Base-by-base conservation (phyloP, 2,888 invertebrate genomes). In the Toxonevra muliebris region DNA sequence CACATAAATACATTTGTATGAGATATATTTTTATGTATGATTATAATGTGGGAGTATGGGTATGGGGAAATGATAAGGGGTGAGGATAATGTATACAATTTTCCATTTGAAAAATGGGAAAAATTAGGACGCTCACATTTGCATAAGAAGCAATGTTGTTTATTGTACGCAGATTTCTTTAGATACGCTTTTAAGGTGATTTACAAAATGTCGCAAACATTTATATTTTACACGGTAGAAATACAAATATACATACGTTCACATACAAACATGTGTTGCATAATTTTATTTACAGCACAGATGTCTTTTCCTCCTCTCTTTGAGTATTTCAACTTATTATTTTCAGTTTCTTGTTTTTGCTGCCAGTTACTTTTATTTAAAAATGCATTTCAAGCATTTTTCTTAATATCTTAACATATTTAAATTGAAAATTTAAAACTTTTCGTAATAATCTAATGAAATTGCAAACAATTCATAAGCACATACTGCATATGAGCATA, bases 1-100 rank as follows among this genome's bases (percentile, higher is more conserved):
- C 73, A 66, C 75, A 76, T 75, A 77, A 4, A 76, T 77, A 78
- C 77, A 77, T 80, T 76, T 79, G 78, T 75, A 79, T 80, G 78
- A 80, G 80, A 76, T 76, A 79, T 79, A 79, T 76, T 71, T 74
- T 76, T 73, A 12, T 15, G 42, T 11, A 12, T 40, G 30, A 30
- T 2, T 13, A 43, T 17, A 15, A 10, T 11, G 9, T 17, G 15
- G 15, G 58, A 11, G 42, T 40, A 9, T 12, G 7, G 13, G 40
- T 45, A 45, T 17, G 48, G 42, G 12, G 30, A 7, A 30, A n/a
- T 20, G 30, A 60, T n/a, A 9, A 19, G 57, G 57, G 20, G 41
- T 13, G 41, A 40, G 57, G 57, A 12, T 48, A 17, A 53, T 19
- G 11, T 19, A 53, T 17, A 17, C 17, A 53, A 59, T 69, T 55